These are phyloP conservation scores for Arctopsyche grandis DNA, from an alignment of 1,140 invertebrate genomes.

Conservation along the genomic window DNA sequence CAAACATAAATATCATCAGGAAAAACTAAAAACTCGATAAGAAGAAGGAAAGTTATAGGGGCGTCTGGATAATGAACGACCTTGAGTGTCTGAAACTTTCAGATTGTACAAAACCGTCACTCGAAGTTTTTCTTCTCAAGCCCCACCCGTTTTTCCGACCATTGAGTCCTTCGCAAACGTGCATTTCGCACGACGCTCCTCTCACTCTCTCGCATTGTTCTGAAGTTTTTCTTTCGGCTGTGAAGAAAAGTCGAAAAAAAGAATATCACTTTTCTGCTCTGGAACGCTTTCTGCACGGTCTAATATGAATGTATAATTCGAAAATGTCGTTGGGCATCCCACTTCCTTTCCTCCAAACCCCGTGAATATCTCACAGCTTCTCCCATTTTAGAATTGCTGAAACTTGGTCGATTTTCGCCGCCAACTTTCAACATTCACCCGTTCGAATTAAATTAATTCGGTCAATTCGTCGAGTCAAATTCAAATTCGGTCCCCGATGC, in stretches of 20 bases:
- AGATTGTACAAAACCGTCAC: slow-evolving; percentile 2
- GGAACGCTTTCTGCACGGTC: background rate
- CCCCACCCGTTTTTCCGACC: background rate
- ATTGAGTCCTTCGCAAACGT: slow-evolving; percentile 9
- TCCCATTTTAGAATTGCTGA: background rate
- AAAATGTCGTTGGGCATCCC: background rate
- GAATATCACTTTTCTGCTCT: background rate
- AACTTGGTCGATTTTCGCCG: slow-evolving; percentile 27
- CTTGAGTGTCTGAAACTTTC: slow-evolving; percentile 14
- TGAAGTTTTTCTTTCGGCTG: background rate
- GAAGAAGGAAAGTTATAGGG: slow-evolving; percentile 10
- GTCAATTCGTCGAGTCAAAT: background rate
- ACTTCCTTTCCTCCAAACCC: background rate
- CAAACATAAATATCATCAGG: slow-evolving; percentile 18
- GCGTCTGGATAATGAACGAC: slow-evolving; percentile 17
- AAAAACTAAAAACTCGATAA: slow-evolving; percentile 20
- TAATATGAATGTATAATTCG: slow-evolving; percentile 2
- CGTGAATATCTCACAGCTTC: background rate
- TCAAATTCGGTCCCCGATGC: background rate
- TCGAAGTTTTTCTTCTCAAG: background rate
- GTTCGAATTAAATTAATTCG: slow-evolving; percentile 27
- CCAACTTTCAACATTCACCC: slow-evolving; percentile 2
- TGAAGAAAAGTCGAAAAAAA: slow-evolving; percentile 8
- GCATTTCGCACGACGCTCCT: slow-evolving; percentile 6
- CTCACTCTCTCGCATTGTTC: slow-evolving; percentile 8